Evolutionary conservation across 2,888 invertebrate species (phyloP).

Genomic region (Coleophora deauratella): DNA sequence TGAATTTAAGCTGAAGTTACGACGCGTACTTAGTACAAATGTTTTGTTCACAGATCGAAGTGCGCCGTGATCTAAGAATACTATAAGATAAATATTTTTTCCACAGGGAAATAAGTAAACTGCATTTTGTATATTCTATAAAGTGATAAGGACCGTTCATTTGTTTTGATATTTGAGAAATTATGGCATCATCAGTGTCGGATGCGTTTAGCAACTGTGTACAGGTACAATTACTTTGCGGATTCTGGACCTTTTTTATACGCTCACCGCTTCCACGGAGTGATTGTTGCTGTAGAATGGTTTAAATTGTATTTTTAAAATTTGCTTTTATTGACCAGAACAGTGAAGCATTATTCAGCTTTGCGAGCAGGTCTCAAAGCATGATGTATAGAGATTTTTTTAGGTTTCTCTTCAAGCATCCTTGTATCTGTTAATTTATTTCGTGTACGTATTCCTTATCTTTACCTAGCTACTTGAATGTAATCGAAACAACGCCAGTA

Average conservation of each 20-base stretch:
- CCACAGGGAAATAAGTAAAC: conserved; percentile 75
- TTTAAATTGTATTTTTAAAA: conserved; percentile 60
- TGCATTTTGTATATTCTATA: conserved; percentile 76
- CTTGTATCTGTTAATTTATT: conserved; percentile 26
- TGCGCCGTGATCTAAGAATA: conserved; percentile 74
- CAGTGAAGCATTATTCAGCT: conserved; percentile 53
- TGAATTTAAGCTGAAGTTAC: too few relatives aligned
- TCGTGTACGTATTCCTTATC: conserved; percentile 15
- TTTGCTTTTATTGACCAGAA: conserved; percentile 61
- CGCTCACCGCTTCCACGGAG: conserved; percentile 69
- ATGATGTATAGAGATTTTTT: conserved; percentile 71
- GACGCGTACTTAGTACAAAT: conserved; percentile 10
- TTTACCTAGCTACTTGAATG: conserved; percentile 3
- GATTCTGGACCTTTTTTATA: conserved; percentile 68
- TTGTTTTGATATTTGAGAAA: conserved; percentile 73
- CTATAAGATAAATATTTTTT: conserved; percentile 74
- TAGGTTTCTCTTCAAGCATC: conserved; percentile 68
- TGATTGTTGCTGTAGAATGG: conserved; percentile 60
- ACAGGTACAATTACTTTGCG: conserved; percentile 68
- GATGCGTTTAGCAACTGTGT: conserved; percentile 59
- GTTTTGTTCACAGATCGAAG: conserved; percentile 65
- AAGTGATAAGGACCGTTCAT: conserved; percentile 74
- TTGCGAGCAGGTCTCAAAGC: conserved; percentile 64
- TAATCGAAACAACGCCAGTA: conserved; percentile 5
- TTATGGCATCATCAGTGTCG: conserved; percentile 65